Conservation (phyloP, 2,888 invertebrate genomes). For the Amiota minor region DNA sequence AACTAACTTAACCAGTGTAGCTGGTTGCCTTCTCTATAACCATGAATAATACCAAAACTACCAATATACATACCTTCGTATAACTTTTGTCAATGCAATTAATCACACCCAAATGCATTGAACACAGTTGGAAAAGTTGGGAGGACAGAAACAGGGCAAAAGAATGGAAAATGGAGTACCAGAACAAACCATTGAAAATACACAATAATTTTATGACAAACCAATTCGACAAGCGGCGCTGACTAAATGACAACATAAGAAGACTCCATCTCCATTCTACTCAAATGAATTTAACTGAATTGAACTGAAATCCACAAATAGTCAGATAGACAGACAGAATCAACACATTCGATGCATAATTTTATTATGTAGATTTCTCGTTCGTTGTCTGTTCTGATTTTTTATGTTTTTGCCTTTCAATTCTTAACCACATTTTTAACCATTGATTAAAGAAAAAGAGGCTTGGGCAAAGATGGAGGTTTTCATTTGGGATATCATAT, state of each 20-base stretch:
- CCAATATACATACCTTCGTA: too few species aligned
- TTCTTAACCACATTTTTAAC: neutral
- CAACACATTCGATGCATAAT: constrained; percentile 6
- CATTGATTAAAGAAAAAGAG: too few species aligned
- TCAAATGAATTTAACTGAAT: neutral
- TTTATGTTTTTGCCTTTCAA: neutral
- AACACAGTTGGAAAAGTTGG: constrained; percentile 43
- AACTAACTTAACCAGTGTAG: neutral
- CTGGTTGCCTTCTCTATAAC: neutral
- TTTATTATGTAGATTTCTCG: neutral
- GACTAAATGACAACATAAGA: neutral
- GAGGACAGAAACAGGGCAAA: neutral
- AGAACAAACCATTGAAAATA: constrained; percentile 19
- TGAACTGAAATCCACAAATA: constrained; percentile 4
- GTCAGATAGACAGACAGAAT: constrained; percentile 3
- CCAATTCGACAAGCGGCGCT: constrained; percentile 40
- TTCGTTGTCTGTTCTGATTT: neutral
- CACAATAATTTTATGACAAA: constrained; percentile 40
- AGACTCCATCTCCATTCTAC: neutral
- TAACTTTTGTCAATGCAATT: constrained; percentile 58
- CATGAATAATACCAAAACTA: too few species aligned
- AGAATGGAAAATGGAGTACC: neutral
- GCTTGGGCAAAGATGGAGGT: too few species aligned
- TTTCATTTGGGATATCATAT: too few species aligned
- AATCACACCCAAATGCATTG: constrained; percentile 66